Percentiles rank a stretch among this genome's conserved stretches.
Conservation (phyloP, 2,113 vertebrate genomes). For the Nothocercus julius region DNA sequence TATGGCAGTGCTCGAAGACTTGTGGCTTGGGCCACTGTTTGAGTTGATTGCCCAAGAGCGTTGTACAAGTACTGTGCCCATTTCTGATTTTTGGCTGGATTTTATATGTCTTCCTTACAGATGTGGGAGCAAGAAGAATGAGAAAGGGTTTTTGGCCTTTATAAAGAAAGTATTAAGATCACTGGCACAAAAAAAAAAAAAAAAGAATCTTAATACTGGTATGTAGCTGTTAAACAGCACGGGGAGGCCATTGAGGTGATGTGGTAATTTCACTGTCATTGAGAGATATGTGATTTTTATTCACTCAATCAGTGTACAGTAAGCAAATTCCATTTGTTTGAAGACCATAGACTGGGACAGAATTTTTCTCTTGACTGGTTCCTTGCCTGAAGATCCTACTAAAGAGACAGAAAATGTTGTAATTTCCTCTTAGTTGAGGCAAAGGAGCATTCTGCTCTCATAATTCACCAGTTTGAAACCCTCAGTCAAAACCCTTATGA, state of each 20-base stretch:
- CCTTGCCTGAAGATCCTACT: neutral
- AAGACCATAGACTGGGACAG: neutral
- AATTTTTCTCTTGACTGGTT: neutral
- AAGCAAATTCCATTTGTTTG: neutral
- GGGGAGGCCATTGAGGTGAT: neutral
- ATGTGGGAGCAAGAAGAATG: neutral
- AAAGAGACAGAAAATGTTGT: neutral
- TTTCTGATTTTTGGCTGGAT: neutral
- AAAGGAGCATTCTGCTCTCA: neutral
- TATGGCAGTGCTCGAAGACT: neutral
- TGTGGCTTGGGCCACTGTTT: conserved; percentile 24
- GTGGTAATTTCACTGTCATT: neutral
- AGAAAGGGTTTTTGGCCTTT: neutral
- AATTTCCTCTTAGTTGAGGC: neutral
- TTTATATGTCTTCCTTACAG: neutral
- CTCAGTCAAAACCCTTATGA: neutral
- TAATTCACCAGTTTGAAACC: neutral
- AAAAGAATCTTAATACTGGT: neutral
- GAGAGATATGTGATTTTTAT: neutral
- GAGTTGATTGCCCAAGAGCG: neutral
- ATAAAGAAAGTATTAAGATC: neutral
- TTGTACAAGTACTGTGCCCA: neutral
- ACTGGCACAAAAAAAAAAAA: neutral
- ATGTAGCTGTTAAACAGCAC: accelerated
- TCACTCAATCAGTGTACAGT: neutral